phyloP scores from a whole-genome alignment of 2,888 invertebrate genomes.

The Idaea dimidiata region DNA sequence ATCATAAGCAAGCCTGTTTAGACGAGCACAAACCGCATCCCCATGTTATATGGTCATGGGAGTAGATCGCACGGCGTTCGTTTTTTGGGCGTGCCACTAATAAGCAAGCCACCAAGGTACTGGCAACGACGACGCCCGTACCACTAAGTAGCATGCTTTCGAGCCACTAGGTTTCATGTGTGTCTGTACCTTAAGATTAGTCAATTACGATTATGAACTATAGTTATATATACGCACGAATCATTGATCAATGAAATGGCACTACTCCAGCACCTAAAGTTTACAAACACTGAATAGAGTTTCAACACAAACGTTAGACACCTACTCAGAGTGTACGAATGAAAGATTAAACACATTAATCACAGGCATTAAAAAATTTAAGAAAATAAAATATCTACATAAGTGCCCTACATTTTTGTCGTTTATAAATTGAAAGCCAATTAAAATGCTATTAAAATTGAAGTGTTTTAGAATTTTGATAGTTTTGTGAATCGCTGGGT shows the following conservation, averaged over 20 bases:
- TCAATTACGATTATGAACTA: neutral
- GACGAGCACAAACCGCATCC: too few species aligned
- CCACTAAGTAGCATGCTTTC: too few species aligned
- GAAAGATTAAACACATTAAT: conserved; percentile 21
- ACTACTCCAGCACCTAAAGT: conserved; percentile 44
- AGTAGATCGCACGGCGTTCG: too few species aligned
- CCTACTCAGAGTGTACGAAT: conserved; percentile 10
- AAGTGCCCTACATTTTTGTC: conserved; percentile 4
- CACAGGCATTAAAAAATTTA: conserved; percentile 12
- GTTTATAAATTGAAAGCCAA: conserved; percentile 2
- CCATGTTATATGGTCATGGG: too few species aligned
- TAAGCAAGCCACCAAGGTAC: too few species aligned
- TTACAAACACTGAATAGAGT: conserved; percentile 46
- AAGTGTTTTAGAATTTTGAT: neutral
- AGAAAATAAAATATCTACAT: conserved; percentile 17
- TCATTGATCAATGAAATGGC: conserved; percentile 44
- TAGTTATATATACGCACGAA: conserved; percentile 6
- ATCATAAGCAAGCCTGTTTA: too few species aligned
- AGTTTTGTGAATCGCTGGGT: neutral
- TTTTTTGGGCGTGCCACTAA: too few species aligned
- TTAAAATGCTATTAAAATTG: neutral
- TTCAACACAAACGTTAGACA: conserved; percentile 25
- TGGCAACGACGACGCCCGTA: too few species aligned
- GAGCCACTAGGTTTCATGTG: too few species aligned
- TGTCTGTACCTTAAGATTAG: too few species aligned